Evolutionary conservation across 1,140 invertebrate species (phyloP).

Genomic region (roundworm (Caenorhabditis elegans)): WBcel235 BX284605.5:5228501-5229000

Average conservation of each 20-base stretch:
- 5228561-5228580: background rate
- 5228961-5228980: too few relatives aligned
- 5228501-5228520: background rate
- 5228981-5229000: too few relatives aligned
- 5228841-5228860: too few relatives aligned
- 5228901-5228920: too few relatives aligned
- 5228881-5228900: too few relatives aligned
- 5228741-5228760: slow-evolving; percentile 19
- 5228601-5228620: background rate
- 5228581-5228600: slow-evolving; percentile 4
- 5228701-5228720: background rate
- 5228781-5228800: too few relatives aligned
- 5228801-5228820: background rate
- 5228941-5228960: too few relatives aligned
- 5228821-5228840: too few relatives aligned
- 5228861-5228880: too few relatives aligned
- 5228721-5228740: background rate
- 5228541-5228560: background rate
- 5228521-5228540: background rate
- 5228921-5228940: too few relatives aligned
- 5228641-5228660: slow-evolving; percentile 24
- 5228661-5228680: slow-evolving; percentile 26
- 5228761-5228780: too few relatives aligned
- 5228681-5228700: background rate
- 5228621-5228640: background rate